Base-by-base conservation (phyloP, 1,140 invertebrate species). In the Hylyphantes graminicola region DNA sequence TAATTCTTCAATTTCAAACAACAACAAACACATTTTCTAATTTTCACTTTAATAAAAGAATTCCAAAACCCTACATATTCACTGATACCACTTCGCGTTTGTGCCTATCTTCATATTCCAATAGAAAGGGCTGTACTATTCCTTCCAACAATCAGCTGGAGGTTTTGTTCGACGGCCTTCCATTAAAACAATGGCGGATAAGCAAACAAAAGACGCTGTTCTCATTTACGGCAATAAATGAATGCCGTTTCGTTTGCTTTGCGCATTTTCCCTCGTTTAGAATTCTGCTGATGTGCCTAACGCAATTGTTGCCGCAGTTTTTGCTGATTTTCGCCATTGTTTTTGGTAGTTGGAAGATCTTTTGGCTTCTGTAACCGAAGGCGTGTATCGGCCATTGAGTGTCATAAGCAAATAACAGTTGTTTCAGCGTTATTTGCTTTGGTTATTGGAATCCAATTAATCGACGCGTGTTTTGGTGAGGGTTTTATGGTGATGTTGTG, bases 241-340 rank as follows among this genome's bases (percentile, higher is more conserved):
- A 21, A 67, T 11, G 19, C 11, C 19, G 64, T 67, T 67, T 21
- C 64, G 64, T 67, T 67, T 67, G 21, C 10, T 67, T 67, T 4
- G 64, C 19, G 19, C 64, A 67, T 67, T 67, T 67, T 21, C 64
- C 19, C 15, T 35, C 35, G 35, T 35, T 35, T 21, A 3, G 64
- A 15, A 67, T 67, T 67, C 64, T 67, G 64, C 64, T 67, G 64
- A 67, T 67, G 21, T 11, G 35, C 19, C 64, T 67, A 67, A 67
- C 64, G 64, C 21, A 67, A 67, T 67, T 67, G 19, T 15, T 15
- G 15, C 19, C 64, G 64, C 35, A 35, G 35, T 67, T 67, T 67
- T 67, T 67, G 64, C 19, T 15, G 13, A 35, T 35, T 35, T 35
- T 35, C 35, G 35, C 35, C 35, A 35, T 35, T 35, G 35, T 35